These are phyloP conservation scores for Ladona fulva DNA, from an alignment of 1,140 invertebrate species.

Conservation along the genomic window DNA sequence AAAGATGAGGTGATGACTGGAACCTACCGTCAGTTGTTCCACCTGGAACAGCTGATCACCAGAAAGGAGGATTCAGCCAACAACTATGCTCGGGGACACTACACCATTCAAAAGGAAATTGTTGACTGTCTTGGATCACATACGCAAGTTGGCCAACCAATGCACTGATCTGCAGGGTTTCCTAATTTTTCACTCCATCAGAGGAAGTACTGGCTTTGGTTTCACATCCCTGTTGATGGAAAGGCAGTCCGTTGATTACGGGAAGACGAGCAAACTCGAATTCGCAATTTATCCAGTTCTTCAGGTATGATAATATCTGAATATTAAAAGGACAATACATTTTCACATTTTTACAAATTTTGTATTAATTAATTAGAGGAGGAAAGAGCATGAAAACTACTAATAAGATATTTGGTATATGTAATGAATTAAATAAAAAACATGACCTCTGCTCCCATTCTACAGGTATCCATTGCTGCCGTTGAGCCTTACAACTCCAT, in stretches of 20 bases:
- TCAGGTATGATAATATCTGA: no score
- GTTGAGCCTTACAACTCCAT: slow-evolving; percentile 83
- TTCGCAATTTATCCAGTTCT: slow-evolving; percentile 86
- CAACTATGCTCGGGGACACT: slow-evolving; percentile 82
- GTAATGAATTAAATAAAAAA: no score
- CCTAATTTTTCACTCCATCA: slow-evolving; percentile 84
- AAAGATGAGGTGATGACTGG: slow-evolving; percentile 72
- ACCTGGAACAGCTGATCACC: slow-evolving; percentile 76
- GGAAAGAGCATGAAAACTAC: no score
- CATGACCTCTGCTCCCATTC: no score
- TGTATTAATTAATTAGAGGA: no score
- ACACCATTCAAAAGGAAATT: slow-evolving; percentile 85
- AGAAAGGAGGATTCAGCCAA: slow-evolving; percentile 84
- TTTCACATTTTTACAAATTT: no score
- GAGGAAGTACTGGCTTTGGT: slow-evolving; percentile 81
- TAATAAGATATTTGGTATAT: no score
- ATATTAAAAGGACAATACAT: no score
- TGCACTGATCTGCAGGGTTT: slow-evolving; percentile 82
- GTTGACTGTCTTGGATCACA: slow-evolving; percentile 69
- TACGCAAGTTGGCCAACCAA: slow-evolving; percentile 74
- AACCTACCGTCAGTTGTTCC: slow-evolving; percentile 75
- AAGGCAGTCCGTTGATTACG: slow-evolving; percentile 77
- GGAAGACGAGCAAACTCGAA: slow-evolving; percentile 82
- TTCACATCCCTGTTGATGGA: slow-evolving; percentile 85
- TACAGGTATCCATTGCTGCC: slow-evolving; percentile 66